phyloP scores from a whole-genome alignment of 2,113 vertebrate species.

The Apaloderma vittatum region DNA sequence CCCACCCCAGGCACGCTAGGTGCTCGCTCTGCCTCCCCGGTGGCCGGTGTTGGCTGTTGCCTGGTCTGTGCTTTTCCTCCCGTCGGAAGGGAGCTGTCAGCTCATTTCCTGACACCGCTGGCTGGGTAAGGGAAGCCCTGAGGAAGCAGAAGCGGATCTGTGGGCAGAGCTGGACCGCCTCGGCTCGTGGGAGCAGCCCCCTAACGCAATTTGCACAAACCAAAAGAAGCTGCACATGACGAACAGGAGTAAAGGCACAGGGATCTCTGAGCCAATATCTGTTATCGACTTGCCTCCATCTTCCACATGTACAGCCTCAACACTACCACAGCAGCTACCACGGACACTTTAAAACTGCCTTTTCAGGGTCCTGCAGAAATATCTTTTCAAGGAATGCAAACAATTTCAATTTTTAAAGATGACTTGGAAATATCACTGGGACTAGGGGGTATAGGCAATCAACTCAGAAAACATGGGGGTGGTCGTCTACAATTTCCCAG shows the following conservation, averaged over 20 bases:
- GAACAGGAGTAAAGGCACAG: accelerated
- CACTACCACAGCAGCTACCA: background rate
- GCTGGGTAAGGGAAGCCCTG: background rate
- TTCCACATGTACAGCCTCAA: accelerated
- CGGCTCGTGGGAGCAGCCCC: background rate
- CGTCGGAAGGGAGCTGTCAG: background rate
- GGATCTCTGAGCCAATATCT: background rate
- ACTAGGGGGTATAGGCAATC: background rate
- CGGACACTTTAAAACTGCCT: background rate
- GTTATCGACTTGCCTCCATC: background rate
- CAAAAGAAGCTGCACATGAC: accelerated
- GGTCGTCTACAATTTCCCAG: background rate
- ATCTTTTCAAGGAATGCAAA: background rate
- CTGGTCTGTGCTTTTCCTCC: background rate
- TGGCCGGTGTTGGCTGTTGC: accelerated
- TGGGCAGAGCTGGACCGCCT: background rate
- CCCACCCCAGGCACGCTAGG: accelerated
- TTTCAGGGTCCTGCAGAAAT: background rate
- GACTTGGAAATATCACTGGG: background rate
- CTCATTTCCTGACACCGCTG: background rate
- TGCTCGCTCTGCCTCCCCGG: accelerated
- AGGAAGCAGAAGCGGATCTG: too few relatives aligned
- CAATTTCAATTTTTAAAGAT: background rate
- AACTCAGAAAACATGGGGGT: background rate
- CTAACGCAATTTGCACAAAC: accelerated